Base-by-base conservation (phyloP, 2,797 vertebrate genomes). In the Hybognathus amarus region DNA sequence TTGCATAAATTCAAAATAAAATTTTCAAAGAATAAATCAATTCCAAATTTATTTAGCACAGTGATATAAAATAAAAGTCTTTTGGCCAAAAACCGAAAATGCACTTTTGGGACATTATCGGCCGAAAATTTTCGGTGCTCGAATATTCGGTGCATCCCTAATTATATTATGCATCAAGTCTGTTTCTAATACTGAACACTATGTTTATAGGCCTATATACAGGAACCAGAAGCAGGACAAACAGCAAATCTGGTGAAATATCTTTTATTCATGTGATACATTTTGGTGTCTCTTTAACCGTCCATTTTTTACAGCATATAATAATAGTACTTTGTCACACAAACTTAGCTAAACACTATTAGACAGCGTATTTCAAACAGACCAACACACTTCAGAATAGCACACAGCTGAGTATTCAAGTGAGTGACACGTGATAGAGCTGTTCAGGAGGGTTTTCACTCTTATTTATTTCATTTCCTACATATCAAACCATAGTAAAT, bases 281-380 rank as follows among this genome's bases (percentile, higher is more conserved):
- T 91, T 94, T 96, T 94, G 94, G 94, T 93, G 91, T 94, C 94
- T 94, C 89, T 90, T 92, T 91, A 90, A 92, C 92, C 92, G 91
- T 94, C 90, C 91, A 92, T 94, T 95, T 93, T 95, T 94, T 95
- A 97, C 96, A 96, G 94, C 96, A 96, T 95, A 94, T 96, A 96
- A 91, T 95, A 95, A 93, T 95, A 95, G 91, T 94, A 95, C 94
- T 94, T 94, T 95, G 96, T 95, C 95, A 97, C 97, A 97, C 95
- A 93, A 94, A 96, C 93, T 91, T 93, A 90, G 94, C 96, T 96
- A 97, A 97, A 97, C 96, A 97, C 96, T 95, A 96, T 92, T 94
- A 96, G 96, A 97, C 96, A 96, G 95, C 94, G 93, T 94, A 95
- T 95, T 95, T 94, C 93, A 94, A 95, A 94, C 91, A 91, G 94